phyloP scores from a whole-genome alignment of 2,888 invertebrate genomes.

The Euclidia mi region DNA sequence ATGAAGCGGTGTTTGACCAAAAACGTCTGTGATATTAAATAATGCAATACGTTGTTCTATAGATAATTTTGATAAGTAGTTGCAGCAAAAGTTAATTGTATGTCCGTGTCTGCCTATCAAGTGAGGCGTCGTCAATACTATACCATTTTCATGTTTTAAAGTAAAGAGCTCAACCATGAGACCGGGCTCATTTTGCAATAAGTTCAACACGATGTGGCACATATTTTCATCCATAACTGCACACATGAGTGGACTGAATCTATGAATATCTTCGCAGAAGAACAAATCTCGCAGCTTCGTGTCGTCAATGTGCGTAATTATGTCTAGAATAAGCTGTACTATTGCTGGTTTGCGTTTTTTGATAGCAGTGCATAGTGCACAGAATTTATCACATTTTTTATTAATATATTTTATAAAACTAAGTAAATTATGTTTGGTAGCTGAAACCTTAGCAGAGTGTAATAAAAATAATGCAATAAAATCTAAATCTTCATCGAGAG shows the following conservation, averaged over 20 bases:
- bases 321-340: not conserved
- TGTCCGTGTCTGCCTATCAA: not conserved
- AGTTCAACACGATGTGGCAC: not conserved
- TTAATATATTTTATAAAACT: conserved; percentile 1
- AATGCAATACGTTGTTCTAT: not conserved
- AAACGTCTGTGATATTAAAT: not conserved
- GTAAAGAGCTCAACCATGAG: not conserved
- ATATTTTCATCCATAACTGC: not conserved
- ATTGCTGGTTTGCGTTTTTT: not conserved
- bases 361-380: not conserved
- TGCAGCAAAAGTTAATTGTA: not conserved
- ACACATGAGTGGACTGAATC: not conserved
- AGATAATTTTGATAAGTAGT: not conserved
- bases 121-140: not conserved
- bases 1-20: not conserved
- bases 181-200: not conserved
- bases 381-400: not conserved
- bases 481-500: not conserved
- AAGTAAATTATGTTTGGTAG: conserved; percentile 7
- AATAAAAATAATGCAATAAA: conserved; percentile 14
- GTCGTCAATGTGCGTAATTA: conserved; percentile 7
- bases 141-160: not conserved
- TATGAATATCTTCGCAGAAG: not conserved
- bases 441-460: not conserved
- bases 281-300: not conserved